Base-by-base conservation (phyloP, 1,140 invertebrate genomes). In the Pachypeltis micranthus region DNA sequence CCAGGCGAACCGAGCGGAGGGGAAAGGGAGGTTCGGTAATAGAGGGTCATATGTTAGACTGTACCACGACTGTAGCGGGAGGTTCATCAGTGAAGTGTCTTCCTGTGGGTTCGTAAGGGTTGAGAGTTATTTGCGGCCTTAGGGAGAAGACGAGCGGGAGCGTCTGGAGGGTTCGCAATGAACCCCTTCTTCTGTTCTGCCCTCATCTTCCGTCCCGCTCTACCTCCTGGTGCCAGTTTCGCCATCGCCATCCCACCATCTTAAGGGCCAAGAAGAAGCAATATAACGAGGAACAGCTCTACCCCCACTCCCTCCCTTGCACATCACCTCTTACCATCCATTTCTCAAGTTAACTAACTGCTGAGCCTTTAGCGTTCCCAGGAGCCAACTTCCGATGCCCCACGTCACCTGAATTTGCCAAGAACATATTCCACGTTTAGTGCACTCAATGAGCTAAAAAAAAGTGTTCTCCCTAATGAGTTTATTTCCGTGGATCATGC, bases 21-120 rank as follows among this genome's bases (percentile, higher is more conserved):
- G 47, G 47, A 16, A 4, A 51, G 19, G 47, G 47, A n/a, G n/a
- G 7, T 7, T 51, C 21, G 12, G 47, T 51, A 51, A 51, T 51
- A 51, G 47, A 51, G 47, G 47, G 47, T 51, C 47, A 51, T 51
- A 51, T 51, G 47, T 51, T 51, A 51, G 47, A 51, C 47, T n/a
- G 47, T 21, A 16, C 7, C 47, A 21, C 47, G 47, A n/a, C n/a
- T n/a, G n/a, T n/a, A n/a, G n/a, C n/a, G n/a, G 34, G 47, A 51
- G 47, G 47, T 51, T 51, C 47, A 51, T 51, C 47, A 51, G 47
- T 51, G 47, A 51, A 51, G 47, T 51, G 47, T 51, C 47, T 51
- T 51, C 47, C 47, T 51, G 47, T 21, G 10, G 47, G 47, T 51
- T 51, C 23, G 47, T 51, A 51, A 51, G 47, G 47, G 47, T 51